Percentiles rank a stretch among this genome's conserved stretches.
Evolutionary conservation across 2,113 vertebrate genomes (phyloP).

Genomic region (Atrichornis clamosus): DNA sequence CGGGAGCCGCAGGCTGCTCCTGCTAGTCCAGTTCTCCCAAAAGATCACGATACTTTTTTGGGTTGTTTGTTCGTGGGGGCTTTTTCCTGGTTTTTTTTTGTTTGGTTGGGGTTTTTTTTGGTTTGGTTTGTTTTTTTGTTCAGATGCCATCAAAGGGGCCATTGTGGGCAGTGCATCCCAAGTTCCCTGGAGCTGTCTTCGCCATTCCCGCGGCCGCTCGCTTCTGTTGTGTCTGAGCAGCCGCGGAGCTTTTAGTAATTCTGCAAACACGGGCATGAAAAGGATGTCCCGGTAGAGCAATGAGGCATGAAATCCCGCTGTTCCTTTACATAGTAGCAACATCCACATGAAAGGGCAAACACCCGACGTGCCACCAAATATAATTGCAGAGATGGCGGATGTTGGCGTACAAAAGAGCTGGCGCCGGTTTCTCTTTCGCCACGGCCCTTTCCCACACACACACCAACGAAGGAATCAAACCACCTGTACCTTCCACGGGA

Average conservation of each 20-base stretch:
- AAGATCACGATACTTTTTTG: not conserved
- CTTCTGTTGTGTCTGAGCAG: not conserved
- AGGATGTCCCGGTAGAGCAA: conserved; percentile 32
- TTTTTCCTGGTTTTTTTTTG: no score
- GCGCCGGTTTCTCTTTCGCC: not conserved
- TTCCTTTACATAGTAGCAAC: not conserved
- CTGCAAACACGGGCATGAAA: conserved; percentile 26
- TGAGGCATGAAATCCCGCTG: conserved; percentile 55
- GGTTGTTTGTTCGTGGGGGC: not conserved
- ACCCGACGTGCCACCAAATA: not conserved
- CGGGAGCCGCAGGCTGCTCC: not conserved
- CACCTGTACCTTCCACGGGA: not conserved
- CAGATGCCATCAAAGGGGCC: conserved; percentile 1
- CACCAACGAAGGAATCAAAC: not conserved
- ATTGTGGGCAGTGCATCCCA: not conserved
- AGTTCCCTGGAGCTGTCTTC: not conserved
- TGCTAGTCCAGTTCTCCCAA: not conserved
- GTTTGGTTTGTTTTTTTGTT: not conserved
- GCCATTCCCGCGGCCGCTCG: not conserved
- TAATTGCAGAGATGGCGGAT: not conserved
- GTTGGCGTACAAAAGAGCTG: not conserved
- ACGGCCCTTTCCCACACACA: not conserved
- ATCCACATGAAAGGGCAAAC: not conserved
- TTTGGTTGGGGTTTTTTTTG: not conserved
- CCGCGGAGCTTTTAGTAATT: not conserved